Base-by-base conservation (phyloP, 1,140 invertebrate genomes). In the Heliconius himera region DNA sequence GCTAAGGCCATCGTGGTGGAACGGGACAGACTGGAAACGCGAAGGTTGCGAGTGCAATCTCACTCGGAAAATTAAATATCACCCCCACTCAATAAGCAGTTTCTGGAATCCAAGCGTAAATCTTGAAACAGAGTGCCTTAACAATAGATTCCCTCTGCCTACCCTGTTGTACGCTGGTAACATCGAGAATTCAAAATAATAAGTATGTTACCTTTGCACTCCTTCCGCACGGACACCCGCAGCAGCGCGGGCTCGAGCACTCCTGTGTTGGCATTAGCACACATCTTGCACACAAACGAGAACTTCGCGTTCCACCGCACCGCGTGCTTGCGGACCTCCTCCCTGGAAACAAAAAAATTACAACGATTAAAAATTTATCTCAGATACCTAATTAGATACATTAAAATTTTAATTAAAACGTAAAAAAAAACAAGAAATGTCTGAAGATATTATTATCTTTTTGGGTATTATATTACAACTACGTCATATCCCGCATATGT, bases 271-370 rank as follows among this genome's bases (percentile, higher is more conserved):
- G 98, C 97, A 95, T 98, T 99, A 70, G 98, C 98, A 90, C 97
- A 98, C 98, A 99, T 99, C 95, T 99, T 99, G 95, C 98, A 99
- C 75, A 97, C 96, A 95, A 99, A 99, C 84, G 96, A 96, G 93
- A 99, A 99, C 84, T 96, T 96, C 16, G 97, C 97, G 89, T 97
- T 97, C 99, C 99, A 99, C 90, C 97, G 96, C 66, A 99, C 99
- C 83, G 97, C 96, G 95, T 99, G 98, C 88, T 99, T 98, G 80
- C 97, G 96, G 56, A 99, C 98, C 94, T 99, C 98, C 94, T 98
- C 97, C 88, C 99, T 99, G 95, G 0, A 85, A 88, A 76, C 79
- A 73, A 33, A 85, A 54, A 75, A 75, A 51, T 29, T 29, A 20
- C 8, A 46, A 51, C 2, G 18, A 5, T 49, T 49, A 49, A 20